These are phyloP conservation scores for Cavia aperea DNA, from an alignment of 2,113 vertebrate genomes.

Conservation along the genomic window DNA sequence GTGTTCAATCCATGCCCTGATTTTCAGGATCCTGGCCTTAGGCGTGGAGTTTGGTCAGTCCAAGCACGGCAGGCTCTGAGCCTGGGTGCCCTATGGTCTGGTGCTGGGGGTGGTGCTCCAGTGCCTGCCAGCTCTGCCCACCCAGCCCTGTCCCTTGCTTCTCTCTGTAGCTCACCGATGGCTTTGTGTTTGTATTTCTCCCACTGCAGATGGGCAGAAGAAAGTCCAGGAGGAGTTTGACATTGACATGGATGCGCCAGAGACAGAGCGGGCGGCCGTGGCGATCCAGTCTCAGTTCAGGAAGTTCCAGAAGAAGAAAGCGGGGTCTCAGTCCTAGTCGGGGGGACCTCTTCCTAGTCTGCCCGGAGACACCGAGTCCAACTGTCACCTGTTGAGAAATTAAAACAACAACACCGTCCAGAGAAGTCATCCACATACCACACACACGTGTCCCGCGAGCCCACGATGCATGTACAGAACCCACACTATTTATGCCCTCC, in stretches of 20 bases:
- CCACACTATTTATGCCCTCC: conserved; percentile 64
- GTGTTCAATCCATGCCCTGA: not conserved
- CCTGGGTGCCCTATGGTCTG: not conserved
- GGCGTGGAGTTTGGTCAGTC: not conserved
- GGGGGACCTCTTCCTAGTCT: conserved; percentile 58
- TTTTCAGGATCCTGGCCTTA: not conserved
- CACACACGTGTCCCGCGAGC: not conserved
- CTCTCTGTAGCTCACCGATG: not conserved
- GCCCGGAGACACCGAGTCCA: conserved; percentile 55
- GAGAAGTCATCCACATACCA: not conserved
- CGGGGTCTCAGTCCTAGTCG: conserved; percentile 81
- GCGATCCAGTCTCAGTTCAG: conserved; percentile 99
- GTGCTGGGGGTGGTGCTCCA: rapidly evolving
- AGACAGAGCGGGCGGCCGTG: conserved; percentile 85
- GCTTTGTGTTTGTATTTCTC: conserved; percentile 50
- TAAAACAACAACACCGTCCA: conserved; percentile 44
- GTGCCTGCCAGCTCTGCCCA: rapidly evolving
- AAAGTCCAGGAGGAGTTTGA: conserved; percentile 93
- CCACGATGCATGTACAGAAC: conserved; percentile 79
- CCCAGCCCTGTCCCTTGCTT: not conserved
- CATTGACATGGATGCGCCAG: conserved; percentile 91
- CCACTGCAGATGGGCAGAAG: conserved; percentile 86
- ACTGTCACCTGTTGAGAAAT: conserved; percentile 68
- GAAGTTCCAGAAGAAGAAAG: conserved; percentile 99
- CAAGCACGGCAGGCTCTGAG: not conserved